Evolutionary conservation across 2,113 vertebrate genomes (phyloP).

Genomic region (Chlamydotis undulata): DNA sequence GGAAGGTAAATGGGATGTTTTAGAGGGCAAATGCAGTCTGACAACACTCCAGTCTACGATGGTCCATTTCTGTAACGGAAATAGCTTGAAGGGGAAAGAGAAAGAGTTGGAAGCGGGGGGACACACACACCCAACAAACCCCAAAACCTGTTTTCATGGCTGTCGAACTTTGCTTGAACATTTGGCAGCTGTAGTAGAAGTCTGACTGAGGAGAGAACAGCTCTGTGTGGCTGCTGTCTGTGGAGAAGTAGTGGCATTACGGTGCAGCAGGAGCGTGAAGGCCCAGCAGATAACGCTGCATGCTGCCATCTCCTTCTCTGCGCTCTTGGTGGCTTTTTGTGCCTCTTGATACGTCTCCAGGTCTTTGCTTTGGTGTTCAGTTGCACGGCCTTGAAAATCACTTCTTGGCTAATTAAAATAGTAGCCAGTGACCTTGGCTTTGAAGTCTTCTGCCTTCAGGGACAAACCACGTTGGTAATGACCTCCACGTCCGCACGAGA

Average conservation of each 20-base stretch:
- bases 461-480: background rate
- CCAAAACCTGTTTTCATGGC: background rate
- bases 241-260: accelerated
- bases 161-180: background rate
- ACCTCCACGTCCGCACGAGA: background rate
- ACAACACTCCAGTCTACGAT: background rate
- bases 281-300: background rate
- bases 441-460: background rate
- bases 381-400: background rate
- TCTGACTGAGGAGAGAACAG: background rate
- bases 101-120: too few species aligned
- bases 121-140: accelerated
- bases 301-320: accelerated
- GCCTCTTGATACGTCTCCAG: background rate
- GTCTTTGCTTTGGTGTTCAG: background rate
- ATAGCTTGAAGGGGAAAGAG: background rate
- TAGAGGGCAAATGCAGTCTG: background rate
- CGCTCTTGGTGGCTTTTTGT: background rate
- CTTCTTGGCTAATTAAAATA: background rate
- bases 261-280: background rate
- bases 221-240: background rate
- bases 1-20: constrained; percentile 75
- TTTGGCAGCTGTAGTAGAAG: background rate
- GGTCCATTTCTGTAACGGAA: background rate
- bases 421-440: background rate